Evolutionary conservation across 1,140 invertebrate genomes (phyloP), one percentile per base, ranked within the genome.

Genomic region (Diuraphis noxia): DNA sequence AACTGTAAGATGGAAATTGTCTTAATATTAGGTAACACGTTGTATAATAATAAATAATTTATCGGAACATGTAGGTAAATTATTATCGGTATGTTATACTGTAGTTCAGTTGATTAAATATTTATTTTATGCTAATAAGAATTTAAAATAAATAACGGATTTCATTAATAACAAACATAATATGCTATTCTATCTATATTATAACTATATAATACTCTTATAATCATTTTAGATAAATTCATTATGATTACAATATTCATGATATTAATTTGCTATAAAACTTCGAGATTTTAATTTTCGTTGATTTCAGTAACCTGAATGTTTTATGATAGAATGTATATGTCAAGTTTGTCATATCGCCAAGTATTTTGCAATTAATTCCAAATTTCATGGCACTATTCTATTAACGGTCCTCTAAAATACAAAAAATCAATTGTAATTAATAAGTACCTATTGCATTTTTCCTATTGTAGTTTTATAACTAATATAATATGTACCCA

Each of bases 351-450:
- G 88, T 89, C 40, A 79, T 79, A 79, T 79, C 40, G 63, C 88
- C 41, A 89, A 89, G 43, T 86, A 86, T 86, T 86, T 86, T 86
- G 43, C 9, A 34, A 49, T 49, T 21, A 86, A 86, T 86, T 49
- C 7, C n/a, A 86, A 86, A 86, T 86, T 46, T 86, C 34, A 49
- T 34, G 1, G 41, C 43, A 46, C n/a, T 43, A 85, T 85, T 84
- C 1, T 85, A 85, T 21, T 43, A 85, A 43, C 82, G 21, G 81
- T 41, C 30, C 25, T 84, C 30, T 25, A 5, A 84, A 84, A 84
- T 30, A 84, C 30, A 43, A 43, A 5, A 84, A 84, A 43, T 82
- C 9, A 25, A 40, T 82, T 41, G 30, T 43, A 40, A 41, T 72
- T 84, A 84, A 43, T 84, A 41, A 84, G n/a, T n/a, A n/a, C n/a